A percentile compares a stretch with the other conserved stretches of the same genome.
phyloP scores from a whole-genome alignment of 2,113 vertebrate genomes.

The Sarotherodon lohbergeri region DNA sequence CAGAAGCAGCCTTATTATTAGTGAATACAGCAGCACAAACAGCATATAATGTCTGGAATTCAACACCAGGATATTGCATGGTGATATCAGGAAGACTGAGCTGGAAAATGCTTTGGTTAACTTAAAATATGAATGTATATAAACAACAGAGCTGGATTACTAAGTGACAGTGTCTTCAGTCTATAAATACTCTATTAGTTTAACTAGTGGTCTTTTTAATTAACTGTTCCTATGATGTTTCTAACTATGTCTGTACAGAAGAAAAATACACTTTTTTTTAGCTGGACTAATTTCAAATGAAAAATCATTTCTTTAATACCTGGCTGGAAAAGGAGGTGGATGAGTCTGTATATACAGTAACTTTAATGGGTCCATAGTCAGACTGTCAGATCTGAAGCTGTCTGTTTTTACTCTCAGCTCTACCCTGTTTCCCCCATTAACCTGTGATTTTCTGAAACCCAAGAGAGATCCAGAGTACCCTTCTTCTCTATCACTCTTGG shows the following conservation, averaged over 20 bases:
- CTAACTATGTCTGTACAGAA: not conserved
- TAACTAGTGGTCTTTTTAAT: conserved; percentile 7
- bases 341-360: not conserved
- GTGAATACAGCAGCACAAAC: conserved; percentile 57
- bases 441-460: conserved; percentile 2
- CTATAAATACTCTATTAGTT: conserved; percentile 50
- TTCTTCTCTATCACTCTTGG: not conserved
- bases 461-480: not conserved
- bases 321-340: not conserved
- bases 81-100: conserved; percentile 13
- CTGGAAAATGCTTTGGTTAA: conserved; percentile 30
- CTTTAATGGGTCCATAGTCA: not conserved
- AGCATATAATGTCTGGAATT: conserved; percentile 20
- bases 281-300: not conserved
- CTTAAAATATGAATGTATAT: not conserved
- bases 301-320: not conserved
- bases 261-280: not conserved
- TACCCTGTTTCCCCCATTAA: conserved; percentile 39
- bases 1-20: conserved; percentile 9
- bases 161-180: conserved; percentile 28
- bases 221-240: not conserved
- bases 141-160: not conserved
- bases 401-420: not conserved
- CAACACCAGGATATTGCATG: not conserved
- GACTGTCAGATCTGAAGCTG: conserved; percentile 5